A percentile compares a stretch with the other conserved stretches of the same genome.
Evolutionary conservation across 1,140 invertebrate genomes (phyloP).

Genomic region (Anoplophora glabripennis): DNA sequence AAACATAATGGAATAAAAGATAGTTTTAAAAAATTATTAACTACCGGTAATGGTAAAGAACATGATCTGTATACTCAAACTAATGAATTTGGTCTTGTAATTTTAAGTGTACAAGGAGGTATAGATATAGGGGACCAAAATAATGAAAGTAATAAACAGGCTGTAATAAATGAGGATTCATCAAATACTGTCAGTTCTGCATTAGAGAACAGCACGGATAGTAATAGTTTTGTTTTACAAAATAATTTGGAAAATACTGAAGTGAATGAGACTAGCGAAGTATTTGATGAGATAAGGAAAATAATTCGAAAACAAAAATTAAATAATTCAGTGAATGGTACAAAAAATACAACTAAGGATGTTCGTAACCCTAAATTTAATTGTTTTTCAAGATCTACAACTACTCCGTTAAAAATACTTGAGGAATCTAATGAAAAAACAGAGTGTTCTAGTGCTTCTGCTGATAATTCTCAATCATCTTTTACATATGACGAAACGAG

Average conservation of each 20-base stretch:
- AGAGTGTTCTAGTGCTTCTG: not conserved
- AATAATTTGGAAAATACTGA: too few relatives aligned
- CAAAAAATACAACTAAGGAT: not conserved
- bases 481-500: not conserved
- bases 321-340: too few relatives aligned
- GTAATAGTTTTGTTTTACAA: too few relatives aligned
- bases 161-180: too few relatives aligned
- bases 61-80: constrained; percentile 6
- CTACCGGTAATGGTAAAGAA: not conserved
- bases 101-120: constrained; percentile 9
- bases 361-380: not conserved
- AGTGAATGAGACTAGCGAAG: not conserved
- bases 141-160: too few relatives aligned
- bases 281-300: constrained; percentile 30
- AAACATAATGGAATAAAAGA: not conserved
- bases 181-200: too few relatives aligned
- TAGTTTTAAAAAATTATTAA: not conserved
- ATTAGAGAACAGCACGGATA: too few relatives aligned
- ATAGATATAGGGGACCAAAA: not conserved
- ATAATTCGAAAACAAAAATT: constrained; percentile 26
- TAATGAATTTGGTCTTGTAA: constrained; percentile 14
- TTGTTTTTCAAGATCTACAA: constrained; percentile 7
- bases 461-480: constrained; percentile 3
- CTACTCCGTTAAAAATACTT: not conserved
- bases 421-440: constrained; percentile 4